Evolutionary conservation across 2,113 vertebrate genomes (phyloP), one percentile per base, ranked within the genome.

Genomic region (Chamaea fasciata): DNA sequence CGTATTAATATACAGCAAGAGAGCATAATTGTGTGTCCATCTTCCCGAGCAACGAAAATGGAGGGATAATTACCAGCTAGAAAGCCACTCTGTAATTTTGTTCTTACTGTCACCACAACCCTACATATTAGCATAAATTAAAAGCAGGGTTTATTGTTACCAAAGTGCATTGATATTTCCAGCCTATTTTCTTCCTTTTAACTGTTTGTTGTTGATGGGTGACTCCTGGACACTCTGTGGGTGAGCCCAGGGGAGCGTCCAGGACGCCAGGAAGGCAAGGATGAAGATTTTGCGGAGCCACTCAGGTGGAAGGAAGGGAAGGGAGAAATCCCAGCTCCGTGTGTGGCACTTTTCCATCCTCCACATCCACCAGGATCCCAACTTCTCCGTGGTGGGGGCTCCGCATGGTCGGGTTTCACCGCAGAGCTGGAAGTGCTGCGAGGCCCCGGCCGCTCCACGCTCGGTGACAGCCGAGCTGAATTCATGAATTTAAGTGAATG

Each of bases 1-100:
- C 98, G 99, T 99, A 99, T 99, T 99, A 99, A 99, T 99, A 99
- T 99, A 99, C 98, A 99, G 99, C 99, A 99, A 99, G 99, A 99
- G 99, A 99, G 98, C 98, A 98, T 99, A 99, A 99, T 99, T 99
- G 99, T 99, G 98, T 99, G 99, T 99, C 99, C 99, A 99, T 99
- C 98, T 98, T 98, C 98, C 98, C 96, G 95, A 98, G 98, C 98
- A 98, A 98, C 97, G 97, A 98, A 98, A 98, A 98, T 98, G 98
- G 98, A 97, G 98, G 98, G 98, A 98, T 98, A 98, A 98, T 98
- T 98, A 98, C 98, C 97, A 98, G 98, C 98, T 98, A 97, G 98
- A 98, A 98, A 98, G 98, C 98, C 98, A 98, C 98, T 98, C 98
- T 98, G 98, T 98, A 98, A 98, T 98, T 98, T 98, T 98, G 98